Conservation (phyloP, 2,888 invertebrate genomes). For the Lycocerus yunnanus region DNA sequence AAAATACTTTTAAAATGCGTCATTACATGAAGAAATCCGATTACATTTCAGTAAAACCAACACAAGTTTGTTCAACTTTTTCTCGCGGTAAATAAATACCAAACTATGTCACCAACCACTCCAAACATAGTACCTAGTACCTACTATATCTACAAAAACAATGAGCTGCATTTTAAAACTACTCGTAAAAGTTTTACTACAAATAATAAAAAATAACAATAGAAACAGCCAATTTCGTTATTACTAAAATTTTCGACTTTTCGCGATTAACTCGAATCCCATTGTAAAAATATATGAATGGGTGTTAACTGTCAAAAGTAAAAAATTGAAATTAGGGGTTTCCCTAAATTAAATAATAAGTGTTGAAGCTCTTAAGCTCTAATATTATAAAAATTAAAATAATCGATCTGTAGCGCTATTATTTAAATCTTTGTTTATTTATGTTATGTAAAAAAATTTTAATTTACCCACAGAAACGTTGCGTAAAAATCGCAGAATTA, state of each 20-base stretch:
- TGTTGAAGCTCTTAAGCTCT: too few species aligned
- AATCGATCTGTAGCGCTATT: too few species aligned
- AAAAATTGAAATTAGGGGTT: background rate
- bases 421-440: too few species aligned
- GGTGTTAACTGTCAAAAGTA: too few species aligned
- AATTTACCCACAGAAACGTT: too few species aligned
- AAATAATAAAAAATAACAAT: background rate
- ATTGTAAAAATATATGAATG: background rate
- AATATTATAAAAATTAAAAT: too few species aligned
- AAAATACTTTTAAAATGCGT: background rate
- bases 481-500: too few species aligned
- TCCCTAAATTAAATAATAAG: background rate
- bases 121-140: too few species aligned
- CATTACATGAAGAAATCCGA: background rate
- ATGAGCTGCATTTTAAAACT: background rate
- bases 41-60: background rate
- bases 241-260: background rate
- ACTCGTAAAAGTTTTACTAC: background rate
- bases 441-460: too few species aligned
- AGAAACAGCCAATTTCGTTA: slow-evolving; percentile 1
- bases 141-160: background rate
- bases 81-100: too few species aligned
- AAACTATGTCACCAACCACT: background rate
- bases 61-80: background rate
- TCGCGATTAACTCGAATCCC: background rate